These are phyloP conservation scores for Amphimallon solstitiale DNA, from an alignment of 2,888 invertebrate species.

Conservation along the genomic window DNA sequence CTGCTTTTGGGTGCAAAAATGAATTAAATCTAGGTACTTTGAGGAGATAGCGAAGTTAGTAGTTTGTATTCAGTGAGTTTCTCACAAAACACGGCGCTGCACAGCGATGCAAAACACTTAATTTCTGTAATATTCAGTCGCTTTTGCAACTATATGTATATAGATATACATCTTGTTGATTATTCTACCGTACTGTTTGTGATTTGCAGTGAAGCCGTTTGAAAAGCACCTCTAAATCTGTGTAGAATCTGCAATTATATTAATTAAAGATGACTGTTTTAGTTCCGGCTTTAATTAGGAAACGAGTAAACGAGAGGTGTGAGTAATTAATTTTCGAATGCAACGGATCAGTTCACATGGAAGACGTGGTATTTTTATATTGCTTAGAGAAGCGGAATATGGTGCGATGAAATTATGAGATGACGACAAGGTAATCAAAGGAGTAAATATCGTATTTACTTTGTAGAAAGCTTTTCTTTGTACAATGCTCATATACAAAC, in stretches of 20 bases:
- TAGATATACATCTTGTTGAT: constrained; percentile 2
- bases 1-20: background rate
- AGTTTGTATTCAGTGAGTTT: constrained; percentile 1
- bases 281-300: background rate
- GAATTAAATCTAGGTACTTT: constrained; percentile 19
- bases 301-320: background rate
- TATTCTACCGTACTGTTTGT: constrained; percentile 1
- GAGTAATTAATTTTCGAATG: too few species aligned
- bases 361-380: too few species aligned
- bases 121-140: constrained; percentile 13
- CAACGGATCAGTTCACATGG: too few species aligned
- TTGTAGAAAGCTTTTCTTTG: too few species aligned
- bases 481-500: too few species aligned
- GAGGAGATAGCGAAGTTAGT: constrained; percentile 8
- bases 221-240: background rate
- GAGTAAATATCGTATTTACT: too few species aligned
- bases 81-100: background rate
- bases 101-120: background rate
- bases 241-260: constrained; percentile 1
- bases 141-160: background rate
- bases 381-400: too few species aligned
- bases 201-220: constrained; percentile 5
- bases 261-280: background rate
- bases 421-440: too few species aligned
- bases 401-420: too few species aligned